Base-by-base conservation (phyloP, 2,113 vertebrate species). In the Pelobates fuscus region DNA sequence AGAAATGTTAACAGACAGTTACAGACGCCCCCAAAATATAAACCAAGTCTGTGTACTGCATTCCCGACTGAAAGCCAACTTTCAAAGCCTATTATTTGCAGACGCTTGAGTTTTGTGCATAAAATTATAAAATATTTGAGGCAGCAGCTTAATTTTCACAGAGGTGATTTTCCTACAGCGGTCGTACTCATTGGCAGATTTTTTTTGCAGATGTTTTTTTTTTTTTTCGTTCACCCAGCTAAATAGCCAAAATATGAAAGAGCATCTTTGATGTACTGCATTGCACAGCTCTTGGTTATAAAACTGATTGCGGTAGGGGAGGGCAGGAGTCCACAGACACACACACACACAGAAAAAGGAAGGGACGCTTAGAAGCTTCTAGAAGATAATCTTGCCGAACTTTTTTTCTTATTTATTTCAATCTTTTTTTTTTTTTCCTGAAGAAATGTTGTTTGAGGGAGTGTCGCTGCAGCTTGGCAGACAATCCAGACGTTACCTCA, bases 401-500 rank as follows among this genome's bases (percentile, higher is more conserved):
- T 88, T 85, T 82, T 77, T 17, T 5, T 25, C 62, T 60, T 74
- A 74, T 74, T 74, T 75, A 66, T 74, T 74, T 55, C 29, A 21
- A 0, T 29, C 15, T 15, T 37, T 46, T 49, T 44, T 79, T 81
- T 84, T 71, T 78, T 83, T 81, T 74, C 26, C 84, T 80, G 82
- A 86, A 87, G 85, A 87, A 87, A 86, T 87, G 79, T 82, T 84
- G 81, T 88, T 85, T 81, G 82, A 85, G 86, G 87, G 88, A 89
- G 88, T 86, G 88, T 87, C 86, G 84, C 86, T 89, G 88, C 88
- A 90, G 87, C 84, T 88, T 90, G 88, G 88, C 88, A 90, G 84
- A 85, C 87, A 87, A 89, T 78, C 86, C 84, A 90, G 88, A 90
- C 88, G 86, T 90, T 90, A 89, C 88, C 88, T 90, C 86, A 90